Evolutionary conservation across 2,888 invertebrate genomes (phyloP).

Genomic region (Rhodophaea formosa): DNA sequence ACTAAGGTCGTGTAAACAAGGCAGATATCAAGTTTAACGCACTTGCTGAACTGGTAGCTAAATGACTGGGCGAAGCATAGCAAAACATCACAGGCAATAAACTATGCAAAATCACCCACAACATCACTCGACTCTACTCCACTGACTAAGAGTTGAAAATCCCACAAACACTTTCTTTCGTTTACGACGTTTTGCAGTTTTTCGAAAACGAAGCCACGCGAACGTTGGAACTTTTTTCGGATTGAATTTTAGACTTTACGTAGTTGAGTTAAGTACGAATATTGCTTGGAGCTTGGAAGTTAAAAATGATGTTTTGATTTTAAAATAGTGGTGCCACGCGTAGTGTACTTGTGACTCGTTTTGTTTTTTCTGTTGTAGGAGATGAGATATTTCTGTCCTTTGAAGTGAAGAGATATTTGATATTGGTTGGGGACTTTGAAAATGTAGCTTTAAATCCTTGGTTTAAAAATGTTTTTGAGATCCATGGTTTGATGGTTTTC

Average conservation of each 20-base stretch:
- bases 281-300: conserved; percentile 41
- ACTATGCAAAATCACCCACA: conserved; percentile 30
- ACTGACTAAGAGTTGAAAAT: conserved; percentile 28
- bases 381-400: conserved; percentile 28
- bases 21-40: conserved; percentile 41
- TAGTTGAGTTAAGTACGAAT: conserved; percentile 40
- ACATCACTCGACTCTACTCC: conserved; percentile 29
- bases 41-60: conserved; percentile 51
- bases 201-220: conserved; percentile 7
- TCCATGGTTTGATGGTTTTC: no score
- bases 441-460: not conserved
- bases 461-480: not conserved
- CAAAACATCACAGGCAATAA: conserved; percentile 48
- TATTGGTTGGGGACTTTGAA: not conserved
- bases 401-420: conserved; percentile 8
- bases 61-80: conserved; percentile 45
- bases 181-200: conserved; percentile 29
- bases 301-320: conserved; percentile 38
- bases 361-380: conserved; percentile 34
- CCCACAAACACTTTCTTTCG: conserved; percentile 20
- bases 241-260: conserved; percentile 43
- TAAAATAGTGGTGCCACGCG: conserved; percentile 44
- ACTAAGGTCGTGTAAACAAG: not conserved
- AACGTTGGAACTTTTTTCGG: conserved; percentile 24
- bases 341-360: conserved; percentile 52